A percentile compares a stretch with the other conserved stretches of the same genome.
These are phyloP conservation scores for Telmatherina bonti DNA, from an alignment of 2,797 vertebrate species.

Conservation along the genomic window DNA sequence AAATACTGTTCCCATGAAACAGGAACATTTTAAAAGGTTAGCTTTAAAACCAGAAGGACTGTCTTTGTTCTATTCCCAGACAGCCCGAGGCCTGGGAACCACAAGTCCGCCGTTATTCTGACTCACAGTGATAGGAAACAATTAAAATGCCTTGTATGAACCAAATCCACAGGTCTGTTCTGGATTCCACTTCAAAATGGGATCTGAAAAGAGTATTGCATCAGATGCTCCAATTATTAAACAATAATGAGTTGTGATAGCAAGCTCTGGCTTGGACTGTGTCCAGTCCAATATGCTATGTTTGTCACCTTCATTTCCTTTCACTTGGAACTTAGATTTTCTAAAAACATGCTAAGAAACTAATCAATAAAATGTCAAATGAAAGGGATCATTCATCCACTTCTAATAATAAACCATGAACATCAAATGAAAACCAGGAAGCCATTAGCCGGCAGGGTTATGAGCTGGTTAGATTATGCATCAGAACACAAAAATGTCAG, in stretches of 20 bases:
- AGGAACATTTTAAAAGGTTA: not conserved
- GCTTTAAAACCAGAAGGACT: not conserved
- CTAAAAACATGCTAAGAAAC: not conserved
- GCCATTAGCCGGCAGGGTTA: not conserved
- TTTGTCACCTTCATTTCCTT: not conserved
- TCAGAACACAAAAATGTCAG: not conserved
- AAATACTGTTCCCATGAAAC: not conserved
- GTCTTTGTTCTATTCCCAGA: not conserved
- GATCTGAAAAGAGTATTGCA: not conserved
- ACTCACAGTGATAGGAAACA: not conserved
- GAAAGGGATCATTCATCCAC: conserved; percentile 3
- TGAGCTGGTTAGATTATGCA: not conserved
- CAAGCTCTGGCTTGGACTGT: conserved; percentile 7
- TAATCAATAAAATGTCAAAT: conserved; percentile 3
- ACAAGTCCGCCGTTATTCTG: not conserved
- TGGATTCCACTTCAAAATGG: conserved; percentile 11
- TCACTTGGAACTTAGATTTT: not conserved
- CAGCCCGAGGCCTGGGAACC: not conserved
- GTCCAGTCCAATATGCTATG: conserved; percentile 11
- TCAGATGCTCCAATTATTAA: conserved; percentile 22
- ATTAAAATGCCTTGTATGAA: not conserved
- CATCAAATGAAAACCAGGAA: conserved; percentile 15
- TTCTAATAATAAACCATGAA: conserved; percentile 21
- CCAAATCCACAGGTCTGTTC: not conserved
- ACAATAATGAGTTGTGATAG: conserved; percentile 1